A percentile compares a stretch with the other conserved stretches of the same genome.
Conservation (phyloP, 2,888 invertebrate species). For the Parascotia fuliginaria region DNA sequence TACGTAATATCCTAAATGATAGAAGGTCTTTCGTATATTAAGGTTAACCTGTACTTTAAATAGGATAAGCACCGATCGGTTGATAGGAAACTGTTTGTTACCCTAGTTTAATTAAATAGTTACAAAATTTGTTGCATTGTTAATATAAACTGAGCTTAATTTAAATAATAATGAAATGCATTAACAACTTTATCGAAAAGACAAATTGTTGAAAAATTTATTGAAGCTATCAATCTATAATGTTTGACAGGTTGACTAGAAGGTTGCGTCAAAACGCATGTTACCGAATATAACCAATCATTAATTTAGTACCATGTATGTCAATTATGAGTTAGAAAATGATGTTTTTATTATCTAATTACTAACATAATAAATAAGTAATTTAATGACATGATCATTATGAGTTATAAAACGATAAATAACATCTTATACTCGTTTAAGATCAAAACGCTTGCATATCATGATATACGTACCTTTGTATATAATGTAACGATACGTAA, state of each 20-base stretch:
- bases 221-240: not conserved
- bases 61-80: no score
- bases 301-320: not conserved
- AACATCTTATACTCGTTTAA: slow-evolving; percentile 26
- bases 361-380: slow-evolving; percentile 12
- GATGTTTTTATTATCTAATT: slow-evolving; percentile 9
- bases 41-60: no score
- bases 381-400: slow-evolving; percentile 36
- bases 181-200: no score
- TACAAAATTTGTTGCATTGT: no score
- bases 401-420: slow-evolving; percentile 40
- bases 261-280: not conserved
- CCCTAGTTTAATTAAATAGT: no score
- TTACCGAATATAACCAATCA: slow-evolving; percentile 1
- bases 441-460: slow-evolving; percentile 22
- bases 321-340: slow-evolving; percentile 4
- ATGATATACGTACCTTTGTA: slow-evolving; percentile 18
- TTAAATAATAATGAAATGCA: no score
- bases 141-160: no score
- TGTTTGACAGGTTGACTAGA: not conserved
- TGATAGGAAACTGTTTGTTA: no score
- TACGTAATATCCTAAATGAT: no score
- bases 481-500: slow-evolving; percentile 43
- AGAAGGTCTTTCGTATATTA: no score
- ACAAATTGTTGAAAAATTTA: not conserved